A percentile compares a stretch with the other conserved stretches of the same genome.
phyloP scores from a whole-genome alignment of 2,797 vertebrate genomes.

The Peromyscus aztecus region DNA sequence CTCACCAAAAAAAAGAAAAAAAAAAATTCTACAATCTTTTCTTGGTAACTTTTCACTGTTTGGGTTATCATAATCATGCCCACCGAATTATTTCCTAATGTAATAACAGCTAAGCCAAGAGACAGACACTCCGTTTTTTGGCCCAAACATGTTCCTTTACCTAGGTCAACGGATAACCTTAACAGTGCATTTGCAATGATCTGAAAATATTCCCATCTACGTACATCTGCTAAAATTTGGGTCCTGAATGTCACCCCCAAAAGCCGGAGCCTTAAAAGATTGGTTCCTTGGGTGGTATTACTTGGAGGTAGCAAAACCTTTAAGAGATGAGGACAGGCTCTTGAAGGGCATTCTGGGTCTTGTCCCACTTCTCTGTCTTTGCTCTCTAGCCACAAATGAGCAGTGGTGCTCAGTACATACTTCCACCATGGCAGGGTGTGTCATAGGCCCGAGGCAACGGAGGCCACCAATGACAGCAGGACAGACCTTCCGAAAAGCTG shows the following conservation, averaged over 20 bases:
- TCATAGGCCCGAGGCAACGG: background rate
- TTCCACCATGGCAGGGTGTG: background rate
- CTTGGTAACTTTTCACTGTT: background rate
- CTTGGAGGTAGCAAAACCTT: background rate
- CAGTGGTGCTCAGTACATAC: background rate
- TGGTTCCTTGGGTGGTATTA: background rate
- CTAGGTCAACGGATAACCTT: background rate
- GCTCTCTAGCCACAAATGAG: background rate
- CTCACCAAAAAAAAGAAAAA: background rate
- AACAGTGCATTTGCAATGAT: background rate
- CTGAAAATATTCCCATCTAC: background rate
- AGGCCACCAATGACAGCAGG: background rate
- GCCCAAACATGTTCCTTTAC: background rate
- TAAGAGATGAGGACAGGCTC: background rate
- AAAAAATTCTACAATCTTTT: background rate
- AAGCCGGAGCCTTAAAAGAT: background rate
- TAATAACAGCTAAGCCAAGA: constrained; percentile 7
- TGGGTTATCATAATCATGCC: background rate
- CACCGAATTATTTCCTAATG: constrained; percentile 21
- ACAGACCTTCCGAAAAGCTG: background rate
- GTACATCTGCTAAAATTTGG: background rate
- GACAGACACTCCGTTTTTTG: background rate
- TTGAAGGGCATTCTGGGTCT: background rate
- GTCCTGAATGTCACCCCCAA: background rate
- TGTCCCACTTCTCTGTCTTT: background rate